Evolutionary conservation across 2,888 invertebrate species (phyloP), one percentile per base, ranked within the genome.

Genomic region (Marasmarcha lunaedactyla): DNA sequence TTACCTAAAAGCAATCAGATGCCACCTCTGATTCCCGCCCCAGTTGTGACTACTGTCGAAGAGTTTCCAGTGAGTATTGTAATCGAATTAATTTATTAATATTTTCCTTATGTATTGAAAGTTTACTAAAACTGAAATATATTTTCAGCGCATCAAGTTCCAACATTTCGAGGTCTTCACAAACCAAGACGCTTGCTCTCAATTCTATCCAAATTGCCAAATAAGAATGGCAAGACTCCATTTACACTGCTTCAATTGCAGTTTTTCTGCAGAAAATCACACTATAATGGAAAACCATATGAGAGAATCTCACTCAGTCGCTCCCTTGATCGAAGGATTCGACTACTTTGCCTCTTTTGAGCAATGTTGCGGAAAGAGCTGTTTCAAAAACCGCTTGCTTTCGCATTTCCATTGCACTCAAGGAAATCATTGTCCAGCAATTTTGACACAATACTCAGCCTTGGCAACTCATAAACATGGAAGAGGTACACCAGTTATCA

Each of bases 221-320:
- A 88, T 88, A 45, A 71, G 89, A 41, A 74, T 86, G 49, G 85
- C 88, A 2, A 86, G 88, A 46, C 85, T 89, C 36, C 97, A 97
- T 66, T 92, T 90, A 57, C 97, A 97, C 64, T 97, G 96, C 74
- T 90, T 89, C 34, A 90, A 93, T 51, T 97, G 96, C 63, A 90
- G 93, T 59, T 94, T 92, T 55, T 89, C 92, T 7, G 91, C 93
- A 1, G 92, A 94, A 61, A 87, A 90, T 36, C 89, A 92, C 42
- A 89, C 91, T 45, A 88, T 90, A 27, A 86, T 95, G 52, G 87
- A 92, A 43, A 88, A 91, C 52, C 96, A 96, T 61, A 89, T 93
- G 68, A 89, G 92, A 55, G 94, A 95, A 65, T 93, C 92, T 54
- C 95, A 96, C 67, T 91, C 91, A 46, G 89, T 92, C 51, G 87